Conservation (phyloP, 2,797 vertebrate species). For the Lophotriccus pileatus region DNA sequence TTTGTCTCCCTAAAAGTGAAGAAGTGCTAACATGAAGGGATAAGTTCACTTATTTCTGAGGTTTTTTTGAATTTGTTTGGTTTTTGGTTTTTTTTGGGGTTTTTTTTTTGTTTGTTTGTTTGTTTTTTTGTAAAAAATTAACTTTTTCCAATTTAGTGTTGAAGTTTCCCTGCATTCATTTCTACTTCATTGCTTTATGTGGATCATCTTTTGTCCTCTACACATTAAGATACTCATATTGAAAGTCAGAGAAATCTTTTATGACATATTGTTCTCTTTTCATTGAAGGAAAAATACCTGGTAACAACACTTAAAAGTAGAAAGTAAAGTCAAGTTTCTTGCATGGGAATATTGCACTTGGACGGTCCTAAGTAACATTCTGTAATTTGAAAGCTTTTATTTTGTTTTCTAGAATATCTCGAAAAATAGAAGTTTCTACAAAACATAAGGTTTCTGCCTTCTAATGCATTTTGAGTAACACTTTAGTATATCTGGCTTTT, state of each 20-base stretch:
- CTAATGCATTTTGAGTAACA: neutral
- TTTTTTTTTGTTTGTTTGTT: too few relatives aligned
- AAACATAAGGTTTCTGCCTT: neutral
- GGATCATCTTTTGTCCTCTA: rapidly evolving
- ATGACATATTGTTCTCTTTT: neutral
- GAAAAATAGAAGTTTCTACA: neutral
- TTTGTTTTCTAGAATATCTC: neutral
- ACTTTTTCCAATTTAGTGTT: neutral
- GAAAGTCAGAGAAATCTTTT: neutral
- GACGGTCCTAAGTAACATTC: neutral
- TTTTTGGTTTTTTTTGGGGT: neutral
- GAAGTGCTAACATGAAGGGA: neutral
- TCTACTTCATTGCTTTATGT: neutral
- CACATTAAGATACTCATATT: neutral
- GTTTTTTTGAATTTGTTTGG: neutral
- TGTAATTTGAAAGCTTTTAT: neutral
- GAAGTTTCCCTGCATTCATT: neutral
- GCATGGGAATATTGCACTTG: neutral
- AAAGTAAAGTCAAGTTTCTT: neutral
- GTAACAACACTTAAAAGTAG: neutral
- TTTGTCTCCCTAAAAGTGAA: neutral
- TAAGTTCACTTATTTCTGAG: neutral
- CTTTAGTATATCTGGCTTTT: neutral
- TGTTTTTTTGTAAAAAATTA: neutral
- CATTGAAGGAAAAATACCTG: neutral